Percentiles rank a stretch among this genome's conserved stretches.
These are phyloP conservation scores for Drosophila putrida DNA, from an alignment of 2,888 invertebrate genomes.

Conservation along the genomic window DNA sequence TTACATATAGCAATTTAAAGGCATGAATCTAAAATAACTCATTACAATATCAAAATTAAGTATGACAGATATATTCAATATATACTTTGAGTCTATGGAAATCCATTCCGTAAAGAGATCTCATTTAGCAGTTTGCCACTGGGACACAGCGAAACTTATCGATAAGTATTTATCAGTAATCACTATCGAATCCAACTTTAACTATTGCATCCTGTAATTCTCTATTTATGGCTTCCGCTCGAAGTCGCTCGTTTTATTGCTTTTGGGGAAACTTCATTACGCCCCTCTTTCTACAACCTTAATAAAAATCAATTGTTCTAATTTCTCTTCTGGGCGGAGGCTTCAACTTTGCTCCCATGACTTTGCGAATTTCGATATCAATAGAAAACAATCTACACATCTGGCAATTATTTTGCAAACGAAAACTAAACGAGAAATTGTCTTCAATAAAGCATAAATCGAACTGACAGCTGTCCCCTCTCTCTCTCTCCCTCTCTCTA, in stretches of 20 bases:
- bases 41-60: too few species aligned
- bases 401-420: conserved; percentile 69
- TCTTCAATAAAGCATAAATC: conserved; percentile 72
- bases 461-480: conserved; percentile 28
- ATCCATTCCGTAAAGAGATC: too few species aligned
- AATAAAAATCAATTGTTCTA: conserved; percentile 49
- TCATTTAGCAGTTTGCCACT: too few species aligned
- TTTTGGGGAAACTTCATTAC: conserved; percentile 15
- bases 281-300: neutral
- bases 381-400: conserved; percentile 63
- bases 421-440: conserved; percentile 68
- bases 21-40: too few species aligned
- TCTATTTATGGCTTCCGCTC: conserved; percentile 49
- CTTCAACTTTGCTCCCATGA: conserved; percentile 51
- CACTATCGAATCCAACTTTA: conserved; percentile 1
- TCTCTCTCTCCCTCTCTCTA: neutral
- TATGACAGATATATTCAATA: too few species aligned
- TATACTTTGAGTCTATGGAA: too few species aligned
- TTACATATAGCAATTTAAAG: too few species aligned
- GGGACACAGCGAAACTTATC: neutral
- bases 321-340: conserved; percentile 38
- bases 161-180: neutral
- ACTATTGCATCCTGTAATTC: conserved; percentile 8
- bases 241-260: conserved; percentile 28
- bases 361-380: conserved; percentile 44